Evolutionary conservation across 2,797 vertebrate genomes (phyloP).

Genomic region (Sandelia bainsii): DNA sequence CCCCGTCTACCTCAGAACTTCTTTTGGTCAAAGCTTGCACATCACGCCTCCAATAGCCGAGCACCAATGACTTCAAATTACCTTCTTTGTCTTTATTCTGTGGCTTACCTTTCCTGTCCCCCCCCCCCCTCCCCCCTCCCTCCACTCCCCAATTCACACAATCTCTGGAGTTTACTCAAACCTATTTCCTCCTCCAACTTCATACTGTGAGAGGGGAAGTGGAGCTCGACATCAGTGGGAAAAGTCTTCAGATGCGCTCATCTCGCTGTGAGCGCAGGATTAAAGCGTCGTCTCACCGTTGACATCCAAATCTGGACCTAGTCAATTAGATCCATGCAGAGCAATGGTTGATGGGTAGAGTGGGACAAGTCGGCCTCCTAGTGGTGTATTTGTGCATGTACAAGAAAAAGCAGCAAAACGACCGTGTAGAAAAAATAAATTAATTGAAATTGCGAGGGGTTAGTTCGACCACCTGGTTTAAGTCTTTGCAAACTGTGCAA

Average conservation of each 20-base stretch:
- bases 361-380: slow-evolving; percentile 79
- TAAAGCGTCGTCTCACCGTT: slow-evolving; percentile 61
- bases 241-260: slow-evolving; percentile 51
- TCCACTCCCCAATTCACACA: not conserved
- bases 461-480: not conserved
- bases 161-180: slow-evolving; percentile 72
- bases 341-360: slow-evolving; percentile 6
- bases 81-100: slow-evolving; percentile 76
- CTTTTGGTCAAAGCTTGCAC: slow-evolving; percentile 38
- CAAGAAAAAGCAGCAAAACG: slow-evolving; percentile 21
- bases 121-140: not conserved
- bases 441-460: not conserved
- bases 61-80: slow-evolving; percentile 71
- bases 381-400: slow-evolving; percentile 57
- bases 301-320: slow-evolving; percentile 70
- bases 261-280: slow-evolving; percentile 62
- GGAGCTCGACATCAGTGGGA: slow-evolving; percentile 56
- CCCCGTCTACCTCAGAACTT: slow-evolving; percentile 63
- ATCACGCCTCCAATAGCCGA: slow-evolving; percentile 57
- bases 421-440: not conserved
- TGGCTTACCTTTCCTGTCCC: slow-evolving; percentile 49
- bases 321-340: slow-evolving; percentile 63
- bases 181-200: slow-evolving; percentile 61
- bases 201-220: slow-evolving; percentile 60
- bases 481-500: slow-evolving; percentile 1